These are phyloP conservation scores for Zaprionus camerounensis DNA, from an alignment of 1,140 invertebrate genomes.

Conservation along the genomic window DNA sequence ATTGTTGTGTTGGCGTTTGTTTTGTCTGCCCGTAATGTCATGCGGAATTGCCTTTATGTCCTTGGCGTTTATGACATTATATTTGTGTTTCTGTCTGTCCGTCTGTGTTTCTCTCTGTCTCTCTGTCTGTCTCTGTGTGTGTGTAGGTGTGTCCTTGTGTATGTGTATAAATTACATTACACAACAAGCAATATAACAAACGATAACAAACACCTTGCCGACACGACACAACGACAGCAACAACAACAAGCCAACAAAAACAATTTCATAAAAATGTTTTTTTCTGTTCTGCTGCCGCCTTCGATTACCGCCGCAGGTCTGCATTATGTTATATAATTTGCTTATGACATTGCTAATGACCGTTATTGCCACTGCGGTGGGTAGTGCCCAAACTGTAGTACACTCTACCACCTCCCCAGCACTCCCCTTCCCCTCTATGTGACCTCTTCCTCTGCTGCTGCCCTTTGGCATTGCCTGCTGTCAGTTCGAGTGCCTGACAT, in stretches of 20 bases:
- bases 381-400: background rate
- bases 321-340: conserved; percentile 54
- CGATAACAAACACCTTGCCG: conserved; percentile 80
- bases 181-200: conserved; percentile 82
- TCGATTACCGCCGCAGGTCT: conserved; percentile 40
- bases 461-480: conserved; percentile 8
- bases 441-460: background rate
- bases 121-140: conserved; percentile 13
- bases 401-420: background rate
- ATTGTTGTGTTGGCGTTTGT: conserved; percentile 63
- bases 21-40: conserved; percentile 77
- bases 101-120: background rate
- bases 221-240: conserved; percentile 11
- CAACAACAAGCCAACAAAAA: conserved; percentile 53
- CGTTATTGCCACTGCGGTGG: conserved; percentile 27
- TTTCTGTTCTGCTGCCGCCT: conserved; percentile 27
- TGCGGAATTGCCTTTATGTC: conserved; percentile 81
- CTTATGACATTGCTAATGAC: conserved; percentile 49
- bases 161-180: conserved; percentile 79
- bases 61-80: conserved; percentile 82
- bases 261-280: conserved; percentile 75
- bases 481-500: conserved; percentile 32
- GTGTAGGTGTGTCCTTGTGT: conserved; percentile 36
- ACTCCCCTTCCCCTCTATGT: background rate
- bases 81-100: conserved; percentile 58